These are phyloP conservation scores for Entomobrya proxima DNA, from an alignment of 2,888 invertebrate species.

Conservation along the genomic window DNA sequence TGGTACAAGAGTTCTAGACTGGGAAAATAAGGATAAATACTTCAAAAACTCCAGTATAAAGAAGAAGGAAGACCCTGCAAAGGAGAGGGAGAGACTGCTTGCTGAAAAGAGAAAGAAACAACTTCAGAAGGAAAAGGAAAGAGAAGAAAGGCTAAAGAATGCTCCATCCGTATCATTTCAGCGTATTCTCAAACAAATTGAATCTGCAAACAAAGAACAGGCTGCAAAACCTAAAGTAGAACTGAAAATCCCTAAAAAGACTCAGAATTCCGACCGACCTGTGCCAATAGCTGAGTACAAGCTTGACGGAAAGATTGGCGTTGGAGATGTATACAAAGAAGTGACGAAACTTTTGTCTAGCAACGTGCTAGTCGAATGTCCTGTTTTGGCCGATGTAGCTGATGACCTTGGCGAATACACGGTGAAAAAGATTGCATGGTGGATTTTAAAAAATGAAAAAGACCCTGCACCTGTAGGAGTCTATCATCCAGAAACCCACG, in stretches of 20 bases:
- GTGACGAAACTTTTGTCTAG: conserved; percentile 41
- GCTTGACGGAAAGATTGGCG: conserved; percentile 16
- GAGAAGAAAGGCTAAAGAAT: conserved; percentile 40
- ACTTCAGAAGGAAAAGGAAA: conserved; percentile 14
- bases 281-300: conserved; percentile 30
- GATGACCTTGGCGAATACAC: conserved; percentile 64
- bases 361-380: conserved; percentile 48
- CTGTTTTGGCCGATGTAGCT: conserved; percentile 27
- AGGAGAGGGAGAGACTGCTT: conserved; percentile 25
- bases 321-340: conserved; percentile 60
- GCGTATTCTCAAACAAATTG: conserved; percentile 57
- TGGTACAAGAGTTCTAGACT: conserved; percentile 38
- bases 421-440: conserved; percentile 65
- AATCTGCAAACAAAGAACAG: conserved; percentile 56
- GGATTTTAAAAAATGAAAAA: conserved; percentile 64
- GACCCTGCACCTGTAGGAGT: conserved; percentile 47
- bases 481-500: conserved; percentile 61
- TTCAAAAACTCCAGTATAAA: conserved; percentile 42
- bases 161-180: conserved; percentile 59
- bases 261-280: background rate
- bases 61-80: conserved; percentile 24
- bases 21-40: conserved; percentile 56
- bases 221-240: conserved; percentile 50
- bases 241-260: conserved; percentile 62
- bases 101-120: conserved; percentile 32